Percentiles rank a stretch among this genome's conserved stretches.
Conservation (phyloP, 2,888 invertebrate species). For the Synanthedon tipuliformis region DNA sequence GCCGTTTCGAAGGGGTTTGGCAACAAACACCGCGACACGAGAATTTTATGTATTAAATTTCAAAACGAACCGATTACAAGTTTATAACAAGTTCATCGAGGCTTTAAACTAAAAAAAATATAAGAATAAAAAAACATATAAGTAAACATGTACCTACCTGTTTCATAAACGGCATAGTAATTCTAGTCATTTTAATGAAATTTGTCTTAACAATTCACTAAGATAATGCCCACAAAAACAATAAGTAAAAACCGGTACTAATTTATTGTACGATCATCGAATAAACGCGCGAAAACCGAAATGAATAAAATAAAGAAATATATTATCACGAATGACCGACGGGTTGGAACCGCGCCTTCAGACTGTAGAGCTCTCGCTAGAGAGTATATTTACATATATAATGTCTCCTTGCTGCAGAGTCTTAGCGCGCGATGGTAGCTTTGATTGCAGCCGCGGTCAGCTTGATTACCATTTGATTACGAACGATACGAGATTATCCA, state of each 20-base stretch:
- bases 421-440: not conserved
- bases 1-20: too few relatives aligned
- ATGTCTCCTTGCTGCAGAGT: too few relatives aligned
- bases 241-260: not conserved
- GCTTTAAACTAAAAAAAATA: not conserved
- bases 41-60: too few relatives aligned
- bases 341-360: conserved; percentile 17
- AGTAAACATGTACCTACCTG: conserved; percentile 24
- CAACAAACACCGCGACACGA: too few relatives aligned
- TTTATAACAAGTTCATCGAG: too few relatives aligned
- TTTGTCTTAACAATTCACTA: conserved; percentile 4
- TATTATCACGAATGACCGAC: conserved; percentile 14
- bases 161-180: conserved; percentile 43
- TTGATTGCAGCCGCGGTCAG: too few relatives aligned
- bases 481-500: too few relatives aligned
- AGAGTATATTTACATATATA: too few relatives aligned
- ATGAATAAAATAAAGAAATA: conserved; percentile 3
- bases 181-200: conserved; percentile 21
- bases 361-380: conserved; percentile 32
- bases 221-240: not conserved
- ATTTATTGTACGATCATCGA: not conserved
- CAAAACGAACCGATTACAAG: too few relatives aligned
- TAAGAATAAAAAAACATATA: not conserved
- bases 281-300: not conserved
- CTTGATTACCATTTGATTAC: too few relatives aligned